phyloP scores from a whole-genome alignment of 1,140 invertebrate genomes.

The Nephotettix cincticeps region DNA sequence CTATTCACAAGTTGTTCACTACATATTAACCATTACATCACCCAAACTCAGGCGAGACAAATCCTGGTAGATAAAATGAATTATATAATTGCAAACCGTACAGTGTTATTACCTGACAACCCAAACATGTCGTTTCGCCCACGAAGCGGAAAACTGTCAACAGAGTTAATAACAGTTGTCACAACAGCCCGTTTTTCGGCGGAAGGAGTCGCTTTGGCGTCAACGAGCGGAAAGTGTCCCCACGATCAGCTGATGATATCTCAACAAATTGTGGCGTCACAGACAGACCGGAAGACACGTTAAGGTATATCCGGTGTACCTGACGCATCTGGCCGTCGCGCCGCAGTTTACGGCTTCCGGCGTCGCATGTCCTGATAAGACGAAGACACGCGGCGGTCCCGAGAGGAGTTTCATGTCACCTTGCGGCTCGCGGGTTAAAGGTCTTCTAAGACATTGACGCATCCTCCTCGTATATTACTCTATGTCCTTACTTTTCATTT shows the following conservation, averaged over 20 bases:
- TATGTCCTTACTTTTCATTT: too few relatives aligned
- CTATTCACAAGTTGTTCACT: too few relatives aligned
- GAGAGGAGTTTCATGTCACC: too few relatives aligned
- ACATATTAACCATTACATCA: too few relatives aligned
- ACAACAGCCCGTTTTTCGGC: neutral
- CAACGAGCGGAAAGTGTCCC: constrained; percentile 10
- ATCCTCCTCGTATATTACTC: too few relatives aligned
- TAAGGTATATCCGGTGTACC: constrained; percentile 18
- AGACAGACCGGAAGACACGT: constrained; percentile 12
- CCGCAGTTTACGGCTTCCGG: constrained; percentile 1
- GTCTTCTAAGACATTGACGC: too few relatives aligned
- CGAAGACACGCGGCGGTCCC: neutral
- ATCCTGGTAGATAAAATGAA: too few relatives aligned
- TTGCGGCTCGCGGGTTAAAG: too few relatives aligned
- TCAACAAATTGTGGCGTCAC: constrained; percentile 20
- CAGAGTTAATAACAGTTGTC: constrained; percentile 9
- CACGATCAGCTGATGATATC: constrained; percentile 8
- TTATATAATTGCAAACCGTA: too few relatives aligned
- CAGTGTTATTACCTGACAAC: too few relatives aligned
- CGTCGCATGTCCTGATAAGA: neutral
- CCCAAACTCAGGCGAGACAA: too few relatives aligned
- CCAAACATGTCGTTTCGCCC: neutral
- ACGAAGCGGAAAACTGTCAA: constrained; percentile 11
- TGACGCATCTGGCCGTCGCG: constrained; percentile 3
- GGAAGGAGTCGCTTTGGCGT: constrained; percentile 9